These are phyloP conservation scores for Harmothoe impar DNA, from an alignment of 2,888 invertebrate species.

Conservation along the genomic window DNA sequence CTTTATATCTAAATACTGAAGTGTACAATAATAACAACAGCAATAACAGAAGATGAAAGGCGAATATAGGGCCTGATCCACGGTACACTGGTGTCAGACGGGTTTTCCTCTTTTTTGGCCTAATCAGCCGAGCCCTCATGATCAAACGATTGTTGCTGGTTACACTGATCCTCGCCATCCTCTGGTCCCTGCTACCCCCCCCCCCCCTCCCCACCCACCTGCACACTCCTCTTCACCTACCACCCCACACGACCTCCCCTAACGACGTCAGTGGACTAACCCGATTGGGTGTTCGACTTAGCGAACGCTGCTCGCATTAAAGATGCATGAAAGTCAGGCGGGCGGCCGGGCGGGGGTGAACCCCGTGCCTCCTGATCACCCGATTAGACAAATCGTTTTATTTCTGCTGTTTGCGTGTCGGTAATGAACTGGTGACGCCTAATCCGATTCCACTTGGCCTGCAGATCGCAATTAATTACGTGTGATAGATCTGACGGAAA, in stretches of 20 bases:
- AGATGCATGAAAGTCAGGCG: slow-evolving; percentile 47
- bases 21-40: no score
- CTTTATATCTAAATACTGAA: no score
- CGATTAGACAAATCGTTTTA: slow-evolving; percentile 63
- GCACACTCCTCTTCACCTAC: not conserved
- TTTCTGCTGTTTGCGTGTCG: slow-evolving; percentile 61
- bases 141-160: slow-evolving; percentile 57
- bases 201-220: not conserved
- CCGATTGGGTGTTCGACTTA: slow-evolving; percentile 49
- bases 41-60: no score
- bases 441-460: slow-evolving; percentile 60
- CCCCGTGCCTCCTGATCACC: slow-evolving; percentile 60
- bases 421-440: slow-evolving; percentile 60
- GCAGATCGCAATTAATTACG: slow-evolving; percentile 62
- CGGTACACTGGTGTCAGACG: no score
- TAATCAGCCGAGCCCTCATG: slow-evolving; percentile 38
- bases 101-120: not conserved
- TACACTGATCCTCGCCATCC: not conserved
- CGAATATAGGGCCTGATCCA: no score
- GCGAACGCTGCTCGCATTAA: slow-evolving; percentile 41
- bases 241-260: not conserved
- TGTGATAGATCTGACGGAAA: slow-evolving; percentile 62
- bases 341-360: not conserved
- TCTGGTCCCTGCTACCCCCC: not conserved
- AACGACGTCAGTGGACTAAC: slow-evolving; percentile 41